Conservation (phyloP, 1,140 invertebrate genomes). For the Hestina assimilis region DNA sequence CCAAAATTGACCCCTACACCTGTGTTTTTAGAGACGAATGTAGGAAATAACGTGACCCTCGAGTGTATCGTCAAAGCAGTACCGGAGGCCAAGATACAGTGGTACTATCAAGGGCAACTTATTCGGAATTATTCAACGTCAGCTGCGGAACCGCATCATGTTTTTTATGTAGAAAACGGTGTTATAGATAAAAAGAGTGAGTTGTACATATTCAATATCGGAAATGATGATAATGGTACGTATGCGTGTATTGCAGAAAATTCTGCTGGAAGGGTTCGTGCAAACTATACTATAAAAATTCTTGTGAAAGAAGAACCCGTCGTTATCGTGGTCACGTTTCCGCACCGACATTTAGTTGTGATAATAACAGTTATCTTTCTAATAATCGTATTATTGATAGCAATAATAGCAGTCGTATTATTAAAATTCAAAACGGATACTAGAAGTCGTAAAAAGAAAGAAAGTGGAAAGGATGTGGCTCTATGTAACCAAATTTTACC, state of each 20-base stretch:
- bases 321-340: constrained; percentile 81
- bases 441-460: constrained; percentile 78
- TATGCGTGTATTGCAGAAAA: constrained; percentile 91
- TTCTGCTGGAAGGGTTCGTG: constrained; percentile 85
- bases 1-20: constrained; percentile 86
- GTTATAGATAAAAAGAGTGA: constrained; percentile 85
- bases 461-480: constrained; percentile 74
- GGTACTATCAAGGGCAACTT: constrained; percentile 88
- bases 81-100: constrained; percentile 87
- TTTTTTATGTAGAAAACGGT: constrained; percentile 84
- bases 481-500: constrained; percentile 72
- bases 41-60: constrained; percentile 88
- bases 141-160: constrained; percentile 81
- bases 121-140: constrained; percentile 84
- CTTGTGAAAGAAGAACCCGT: constrained; percentile 85
- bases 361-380: constrained; percentile 81
- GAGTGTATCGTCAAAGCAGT: constrained; percentile 87
- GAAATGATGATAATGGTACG: constrained; percentile 87
- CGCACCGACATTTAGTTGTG: constrained; percentile 83
- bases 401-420: constrained; percentile 80
- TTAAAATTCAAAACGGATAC: constrained; percentile 81
- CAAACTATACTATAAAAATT: constrained; percentile 88
- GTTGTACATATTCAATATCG: constrained; percentile 86
- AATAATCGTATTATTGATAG: constrained; percentile 80
- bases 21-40: constrained; percentile 85